Conservation (phyloP, 2,797 vertebrate species). For the Manis javanica region DNA sequence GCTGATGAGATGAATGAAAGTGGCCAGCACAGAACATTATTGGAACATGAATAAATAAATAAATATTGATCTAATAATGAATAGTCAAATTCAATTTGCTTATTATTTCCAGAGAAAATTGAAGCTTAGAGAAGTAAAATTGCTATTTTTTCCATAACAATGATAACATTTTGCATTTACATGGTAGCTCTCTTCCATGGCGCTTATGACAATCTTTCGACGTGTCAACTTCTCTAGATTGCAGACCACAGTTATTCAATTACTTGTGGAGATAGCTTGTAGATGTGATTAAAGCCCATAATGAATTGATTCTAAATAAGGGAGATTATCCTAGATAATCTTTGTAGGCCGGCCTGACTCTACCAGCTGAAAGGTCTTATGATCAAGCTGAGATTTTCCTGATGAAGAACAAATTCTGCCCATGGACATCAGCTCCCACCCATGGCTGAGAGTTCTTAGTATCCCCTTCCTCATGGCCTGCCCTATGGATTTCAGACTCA, state of each 20-base stretch:
- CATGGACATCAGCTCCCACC: neutral
- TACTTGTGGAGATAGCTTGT: neutral
- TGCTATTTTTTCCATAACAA: neutral
- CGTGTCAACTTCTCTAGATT: neutral
- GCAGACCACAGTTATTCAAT: neutral
- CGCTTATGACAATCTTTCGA: neutral
- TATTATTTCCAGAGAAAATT: neutral
- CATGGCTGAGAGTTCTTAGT: neutral
- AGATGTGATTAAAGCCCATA: neutral
- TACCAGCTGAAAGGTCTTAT: neutral
- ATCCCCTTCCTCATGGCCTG: neutral
- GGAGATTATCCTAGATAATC: neutral
- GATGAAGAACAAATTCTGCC: neutral
- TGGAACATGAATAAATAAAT: neutral
- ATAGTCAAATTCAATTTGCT: neutral
- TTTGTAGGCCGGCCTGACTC: neutral
- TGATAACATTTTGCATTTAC: neutral
- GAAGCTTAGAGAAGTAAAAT: constrained; percentile 43
- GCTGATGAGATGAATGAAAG: neutral
- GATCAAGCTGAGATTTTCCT: neutral
- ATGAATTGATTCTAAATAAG: neutral
- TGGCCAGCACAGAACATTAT: neutral
- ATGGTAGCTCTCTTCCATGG: neutral
- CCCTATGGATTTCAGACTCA: neutral
- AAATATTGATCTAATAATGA: constrained; percentile 41